Percentiles rank a stretch among this genome's conserved stretches.
phyloP scores from a whole-genome alignment of 2,797 vertebrate genomes.

The Smutsia temminckii region DNA sequence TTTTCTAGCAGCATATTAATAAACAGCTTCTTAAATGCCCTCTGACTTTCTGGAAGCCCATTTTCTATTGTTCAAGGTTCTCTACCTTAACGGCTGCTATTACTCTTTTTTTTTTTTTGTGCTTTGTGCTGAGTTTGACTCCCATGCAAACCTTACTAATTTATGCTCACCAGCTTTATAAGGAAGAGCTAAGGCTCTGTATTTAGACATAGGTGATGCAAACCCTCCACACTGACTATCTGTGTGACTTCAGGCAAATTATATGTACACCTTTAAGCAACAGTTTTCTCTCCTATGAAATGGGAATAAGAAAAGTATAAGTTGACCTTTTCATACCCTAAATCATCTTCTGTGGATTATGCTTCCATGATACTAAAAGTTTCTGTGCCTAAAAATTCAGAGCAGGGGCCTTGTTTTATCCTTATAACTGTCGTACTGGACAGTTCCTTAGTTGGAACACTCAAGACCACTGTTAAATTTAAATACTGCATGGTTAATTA shows the following conservation, averaged over 20 bases:
- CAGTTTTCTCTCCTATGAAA: not conserved
- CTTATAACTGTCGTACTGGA: not conserved
- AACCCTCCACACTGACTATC: not conserved
- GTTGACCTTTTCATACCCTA: not conserved
- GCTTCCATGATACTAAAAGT: not conserved
- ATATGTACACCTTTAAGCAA: not conserved
- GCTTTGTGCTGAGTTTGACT: not conserved
- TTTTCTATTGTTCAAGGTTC: not conserved
- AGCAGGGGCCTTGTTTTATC: no score
- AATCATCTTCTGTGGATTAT: not conserved
- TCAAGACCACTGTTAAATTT: not conserved
- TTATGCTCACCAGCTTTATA: not conserved
- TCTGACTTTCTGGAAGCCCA: not conserved
- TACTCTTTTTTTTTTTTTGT: not conserved
- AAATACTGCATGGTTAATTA: not conserved
- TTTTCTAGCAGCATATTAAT: not conserved
- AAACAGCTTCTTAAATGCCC: constrained; percentile 20
- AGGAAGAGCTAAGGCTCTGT: not conserved
- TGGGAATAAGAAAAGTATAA: not conserved
- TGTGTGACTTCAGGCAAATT: not conserved
- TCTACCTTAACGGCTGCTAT: not conserved
- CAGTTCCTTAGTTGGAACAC: not conserved
- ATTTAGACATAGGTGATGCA: not conserved
- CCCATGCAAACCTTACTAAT: not conserved
- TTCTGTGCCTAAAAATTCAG: not conserved